Evolutionary conservation across 2,797 vertebrate genomes (phyloP), one percentile per base, ranked within the genome.

Genomic region (Sandelia bainsii): DNA sequence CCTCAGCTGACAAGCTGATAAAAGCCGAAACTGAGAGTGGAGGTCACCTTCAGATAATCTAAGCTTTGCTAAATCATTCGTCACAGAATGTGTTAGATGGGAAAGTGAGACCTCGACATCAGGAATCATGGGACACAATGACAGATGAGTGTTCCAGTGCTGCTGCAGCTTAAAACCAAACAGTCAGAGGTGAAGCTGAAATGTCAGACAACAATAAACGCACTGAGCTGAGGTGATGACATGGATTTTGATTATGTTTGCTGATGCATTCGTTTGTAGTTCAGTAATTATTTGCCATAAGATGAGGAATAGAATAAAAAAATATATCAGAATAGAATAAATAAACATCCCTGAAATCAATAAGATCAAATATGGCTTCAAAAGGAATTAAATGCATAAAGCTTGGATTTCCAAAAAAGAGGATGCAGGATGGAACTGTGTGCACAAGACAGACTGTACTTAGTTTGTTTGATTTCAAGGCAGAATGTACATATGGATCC

Each of bases 21-120:
- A 61, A 75, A 69, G 69, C 69, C 45, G 52, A 67, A 60, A 65
- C 69, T 62, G 72, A 23, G 60, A 75, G 76, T 57, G 16, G 42
- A 69, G 84, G 86, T 88, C 84, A 88, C 83, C 86, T 88, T 86
- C 79, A 72, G 71, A 76, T 78, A 74, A 76, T 80, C 72, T 71
- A 68, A 73, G 63, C 52, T 56, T 58, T 53, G 49, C 71, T 79
- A 59, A 85, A 75, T 86, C 70, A 75, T 85, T 83, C 71, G 84
- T 89, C 65, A 75, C 59, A 29, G 63, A 71, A 67, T 48, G 62
- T 72, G 74, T 84, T 67, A 25, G 72, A 83, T 60, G 69, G 62
- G 64, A 62, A 63, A 64, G 56, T 23, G 29, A 89, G 62, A 66
- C 52, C 44, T 69, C 22, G 17, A 48, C 19, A 17, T 37, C 60